A percentile compares a stretch with the other conserved stretches of the same genome.
Evolutionary conservation across 2,888 invertebrate genomes (phyloP).

Genomic region (Anorthoa munda): DNA sequence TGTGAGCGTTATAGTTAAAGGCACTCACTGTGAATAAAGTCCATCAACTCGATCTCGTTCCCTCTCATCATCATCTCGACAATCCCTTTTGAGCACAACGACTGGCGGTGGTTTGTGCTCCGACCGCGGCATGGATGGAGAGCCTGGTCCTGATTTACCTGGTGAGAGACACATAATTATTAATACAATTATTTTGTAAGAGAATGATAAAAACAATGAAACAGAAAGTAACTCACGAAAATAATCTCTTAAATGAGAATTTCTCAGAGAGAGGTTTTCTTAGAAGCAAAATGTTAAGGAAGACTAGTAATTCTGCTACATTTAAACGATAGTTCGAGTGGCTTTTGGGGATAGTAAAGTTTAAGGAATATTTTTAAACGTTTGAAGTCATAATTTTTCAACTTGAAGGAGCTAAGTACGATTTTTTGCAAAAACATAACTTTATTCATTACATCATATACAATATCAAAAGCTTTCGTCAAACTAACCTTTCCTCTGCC

Average conservation of each 20-base stretch:
- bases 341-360: too few species aligned
- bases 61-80: conserved; percentile 95
- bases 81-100: conserved; percentile 97
- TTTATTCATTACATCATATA: too few species aligned
- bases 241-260: neutral
- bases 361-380: too few species aligned
- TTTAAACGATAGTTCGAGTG: neutral
- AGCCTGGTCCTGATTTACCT: conserved; percentile 90
- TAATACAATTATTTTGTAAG: too few species aligned
- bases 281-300: neutral
- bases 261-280: neutral
- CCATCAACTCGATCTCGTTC: conserved; percentile 84
- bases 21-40: conserved; percentile 86
- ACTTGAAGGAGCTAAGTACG: too few species aligned
- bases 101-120: conserved; percentile 97
- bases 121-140: conserved; percentile 92
- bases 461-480: too few species aligned
- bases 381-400: too few species aligned
- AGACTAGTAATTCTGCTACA: too few species aligned
- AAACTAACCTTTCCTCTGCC: conserved; percentile 93
- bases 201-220: too few species aligned
- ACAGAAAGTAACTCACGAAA: too few species aligned
- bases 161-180: conserved; percentile 19
- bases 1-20: neutral
- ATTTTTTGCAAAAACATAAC: neutral